Conservation (phyloP, 2,888 invertebrate genomes). For the Seira musarum region DNA sequence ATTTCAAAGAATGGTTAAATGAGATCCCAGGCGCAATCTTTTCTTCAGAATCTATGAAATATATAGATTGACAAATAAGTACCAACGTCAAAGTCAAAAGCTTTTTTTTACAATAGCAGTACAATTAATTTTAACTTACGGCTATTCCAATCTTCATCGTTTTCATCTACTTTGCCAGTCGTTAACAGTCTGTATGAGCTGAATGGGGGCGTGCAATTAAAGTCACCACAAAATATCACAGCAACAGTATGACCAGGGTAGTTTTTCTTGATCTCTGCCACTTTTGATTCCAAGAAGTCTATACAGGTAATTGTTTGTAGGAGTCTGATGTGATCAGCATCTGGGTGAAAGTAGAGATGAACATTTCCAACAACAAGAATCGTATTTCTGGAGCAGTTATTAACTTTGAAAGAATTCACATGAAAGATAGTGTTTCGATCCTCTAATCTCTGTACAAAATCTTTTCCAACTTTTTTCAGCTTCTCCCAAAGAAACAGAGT, state of each 20-base stretch:
- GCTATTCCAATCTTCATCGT: conserved; percentile 84
- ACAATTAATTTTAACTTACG: conserved; percentile 76
- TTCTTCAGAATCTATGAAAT: conserved; percentile 74
- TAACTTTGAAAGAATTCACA: conserved; percentile 54
- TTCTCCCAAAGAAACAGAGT: conserved; percentile 55
- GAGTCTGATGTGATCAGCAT: conserved; percentile 90
- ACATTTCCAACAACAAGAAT: conserved; percentile 61
- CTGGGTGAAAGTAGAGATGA: conserved; percentile 94
- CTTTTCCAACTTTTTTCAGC: conserved; percentile 16
- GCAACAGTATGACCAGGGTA: conserved; percentile 75
- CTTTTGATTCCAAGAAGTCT: conserved; percentile 78
- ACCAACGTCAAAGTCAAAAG: neutral
- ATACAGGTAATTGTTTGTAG: conserved; percentile 86
- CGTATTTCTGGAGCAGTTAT: conserved; percentile 31
- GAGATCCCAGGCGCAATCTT: conserved; percentile 63
- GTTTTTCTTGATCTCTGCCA: conserved; percentile 71
- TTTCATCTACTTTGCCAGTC: conserved; percentile 78
- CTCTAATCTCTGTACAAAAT: conserved; percentile 45
- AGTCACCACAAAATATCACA: conserved; percentile 91
- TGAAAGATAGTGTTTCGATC: conserved; percentile 67
- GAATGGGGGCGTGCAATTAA: conserved; percentile 89
- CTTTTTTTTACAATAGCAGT: neutral
- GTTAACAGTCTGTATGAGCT: conserved; percentile 87
- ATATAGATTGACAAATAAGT: neutral
- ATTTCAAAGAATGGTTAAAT: conserved; percentile 57